Evolutionary conservation across 1,140 invertebrate species (phyloP).

Genomic region (Drosophila cardini): DNA sequence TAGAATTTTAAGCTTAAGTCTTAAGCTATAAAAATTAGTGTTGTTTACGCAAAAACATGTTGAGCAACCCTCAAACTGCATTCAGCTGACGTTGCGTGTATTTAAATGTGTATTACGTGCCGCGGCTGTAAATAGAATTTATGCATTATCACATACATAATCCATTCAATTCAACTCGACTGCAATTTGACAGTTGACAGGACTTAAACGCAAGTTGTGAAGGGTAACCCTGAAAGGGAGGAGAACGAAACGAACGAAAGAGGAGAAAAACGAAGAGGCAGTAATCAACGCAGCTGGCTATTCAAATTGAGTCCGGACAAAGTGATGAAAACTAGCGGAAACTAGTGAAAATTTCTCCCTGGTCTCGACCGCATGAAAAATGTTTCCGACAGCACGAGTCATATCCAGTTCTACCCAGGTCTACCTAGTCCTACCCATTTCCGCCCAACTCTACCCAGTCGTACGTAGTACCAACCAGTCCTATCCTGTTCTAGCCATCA

Average conservation of each 20-base stretch:
- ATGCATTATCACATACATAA: slow-evolving; percentile 75
- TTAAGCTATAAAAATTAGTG: not conserved
- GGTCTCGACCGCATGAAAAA: not conserved
- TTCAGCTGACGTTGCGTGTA: slow-evolving; percentile 15
- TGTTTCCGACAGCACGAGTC: not conserved
- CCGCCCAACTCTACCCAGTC: no score
- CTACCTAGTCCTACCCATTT: no score
- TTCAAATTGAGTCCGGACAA: slow-evolving; percentile 15
- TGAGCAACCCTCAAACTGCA: slow-evolving; percentile 42
- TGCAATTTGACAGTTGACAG: slow-evolving; percentile 37
- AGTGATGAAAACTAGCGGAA: slow-evolving; percentile 16
- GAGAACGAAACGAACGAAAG: not conserved
- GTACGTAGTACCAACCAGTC: no score
- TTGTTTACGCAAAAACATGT: not conserved
- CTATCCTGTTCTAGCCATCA: no score
- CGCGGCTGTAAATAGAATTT: slow-evolving; percentile 62
- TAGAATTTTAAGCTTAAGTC: no score
- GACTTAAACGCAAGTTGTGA: not conserved
- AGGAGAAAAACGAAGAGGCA: not conserved
- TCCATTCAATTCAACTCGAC: slow-evolving; percentile 53
- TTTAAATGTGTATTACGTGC: slow-evolving; percentile 54
- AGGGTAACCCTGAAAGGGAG: not conserved
- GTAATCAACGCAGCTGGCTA: not conserved
- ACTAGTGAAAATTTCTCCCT: not conserved
- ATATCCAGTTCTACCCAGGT: no score